Evolutionary conservation across 2,113 vertebrate species (phyloP), one percentile per base, ranked within the genome.

Genomic region (Lophura nycthemera): DNA sequence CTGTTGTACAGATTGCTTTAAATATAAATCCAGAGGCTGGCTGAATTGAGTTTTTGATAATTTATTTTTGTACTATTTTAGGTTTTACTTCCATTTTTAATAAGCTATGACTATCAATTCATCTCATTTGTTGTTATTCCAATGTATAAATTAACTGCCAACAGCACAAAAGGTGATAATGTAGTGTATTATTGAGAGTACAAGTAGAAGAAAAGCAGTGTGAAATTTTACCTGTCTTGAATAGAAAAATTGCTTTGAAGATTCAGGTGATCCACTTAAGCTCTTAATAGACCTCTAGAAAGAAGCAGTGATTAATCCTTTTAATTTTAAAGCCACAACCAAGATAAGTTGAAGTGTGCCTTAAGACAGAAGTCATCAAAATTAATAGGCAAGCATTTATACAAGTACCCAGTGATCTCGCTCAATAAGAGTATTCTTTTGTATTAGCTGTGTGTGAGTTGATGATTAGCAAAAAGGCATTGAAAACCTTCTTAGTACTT

Each of bases 391-490:
- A 60, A 60, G 42, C 10, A 36, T 65, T 82, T 69, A 30, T 83
- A 21, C 15, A 71, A 56, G 16, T 80, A 82, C 14, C 54, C 5
- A 17, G 8, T 72, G 27, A 15, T 79, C 11, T 87, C 63, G 82
- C 45, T 79, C 8, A 34, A 3, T 59, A 57, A 75, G 45, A 90
- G 34, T 4, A 13, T 73, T 83, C 20, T 88, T 92, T 90, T 67
- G 45, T 81, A 19, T 92, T 34, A 93, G 72, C 87, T 85, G 40
- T 70, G 21, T 92, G 87, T 94, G 61, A 88, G 90, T 91, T 96
- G 65, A 83, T 95, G 91, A 78, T 92, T 59, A 86, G 69, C 70
- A 94, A 89, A 95, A 96, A 96, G 63, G 78, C 89, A 65, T 93
- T 96, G 72, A 12, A 96, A 90, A 94, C 27, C 16, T 78, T 83